These are phyloP conservation scores for Papio anubis DNA, from an alignment of 2,113 vertebrate genomes.

Conservation along the genomic window DNA sequence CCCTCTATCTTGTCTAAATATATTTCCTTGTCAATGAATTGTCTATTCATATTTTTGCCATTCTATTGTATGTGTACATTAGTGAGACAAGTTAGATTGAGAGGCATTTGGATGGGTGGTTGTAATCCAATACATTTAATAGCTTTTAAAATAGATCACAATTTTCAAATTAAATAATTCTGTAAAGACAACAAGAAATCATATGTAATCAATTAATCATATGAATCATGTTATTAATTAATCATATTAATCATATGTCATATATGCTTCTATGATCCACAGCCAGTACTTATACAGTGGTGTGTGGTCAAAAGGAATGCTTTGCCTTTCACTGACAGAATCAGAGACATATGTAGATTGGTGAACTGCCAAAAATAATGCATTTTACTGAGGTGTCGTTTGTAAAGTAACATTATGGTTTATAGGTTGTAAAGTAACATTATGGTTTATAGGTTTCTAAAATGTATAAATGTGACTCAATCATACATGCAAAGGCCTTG, in stretches of 20 bases:
- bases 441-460: not conserved
- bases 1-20: not conserved
- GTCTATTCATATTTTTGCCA: not conserved
- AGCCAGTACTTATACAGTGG: not conserved
- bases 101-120: not conserved
- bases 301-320: not conserved
- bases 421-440: not conserved
- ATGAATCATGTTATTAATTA: not conserved
- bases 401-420: not conserved
- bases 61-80: not conserved
- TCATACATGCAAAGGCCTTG: not conserved
- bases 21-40: constrained; percentile 30
- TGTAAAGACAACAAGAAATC: constrained; percentile 13
- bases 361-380: not conserved
- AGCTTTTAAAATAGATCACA: constrained; percentile 8
- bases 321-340: not conserved
- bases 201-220: not conserved
- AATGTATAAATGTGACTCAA: not conserved
- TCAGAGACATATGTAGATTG: not conserved
- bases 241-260: not conserved
- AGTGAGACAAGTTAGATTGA: constrained; percentile 25
- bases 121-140: constrained; percentile 40
- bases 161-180: constrained; percentile 26
- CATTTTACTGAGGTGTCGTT: not conserved
- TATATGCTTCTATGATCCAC: not conserved